Conservation (phyloP, 1,140 invertebrate genomes). For the Bombus confusus region DNA sequence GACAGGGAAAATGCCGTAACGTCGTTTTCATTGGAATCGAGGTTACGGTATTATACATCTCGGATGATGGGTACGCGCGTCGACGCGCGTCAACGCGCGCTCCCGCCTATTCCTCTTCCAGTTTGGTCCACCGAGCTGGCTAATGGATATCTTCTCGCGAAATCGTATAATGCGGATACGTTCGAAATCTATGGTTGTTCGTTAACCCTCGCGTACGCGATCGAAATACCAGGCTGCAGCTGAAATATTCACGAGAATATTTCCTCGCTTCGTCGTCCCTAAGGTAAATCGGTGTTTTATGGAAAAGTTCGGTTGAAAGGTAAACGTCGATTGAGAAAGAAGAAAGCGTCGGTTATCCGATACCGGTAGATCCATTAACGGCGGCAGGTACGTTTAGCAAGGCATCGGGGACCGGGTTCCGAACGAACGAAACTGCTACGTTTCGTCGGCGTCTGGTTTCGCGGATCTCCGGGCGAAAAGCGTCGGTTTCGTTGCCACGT, state of each 20-base stretch:
- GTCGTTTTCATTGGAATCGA: conserved; percentile 52
- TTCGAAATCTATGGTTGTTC: not conserved
- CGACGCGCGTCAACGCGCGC: conserved; percentile 5
- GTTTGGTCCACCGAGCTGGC: not conserved
- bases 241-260: not conserved
- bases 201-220: not conserved
- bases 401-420: no score
- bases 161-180: not conserved
- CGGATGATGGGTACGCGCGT: conserved; percentile 8
- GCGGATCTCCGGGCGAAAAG: conserved; percentile 22
- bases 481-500: conserved; percentile 19
- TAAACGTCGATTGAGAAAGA: rapidly evolving
- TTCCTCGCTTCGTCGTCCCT: not conserved
- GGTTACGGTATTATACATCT: conserved; percentile 57
- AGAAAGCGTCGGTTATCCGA: not conserved
- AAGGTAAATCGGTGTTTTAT: not conserved
- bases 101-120: conserved; percentile 24
- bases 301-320: no score
- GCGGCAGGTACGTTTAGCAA: not conserved
- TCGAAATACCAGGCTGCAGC: not conserved
- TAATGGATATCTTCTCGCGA: conserved; percentile 4
- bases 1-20: conserved; percentile 58
- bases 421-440: not conserved
- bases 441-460: not conserved
- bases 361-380: not conserved